Conservation (phyloP, 2,797 vertebrate species). For the Syngnathus rostellatus region DNA sequence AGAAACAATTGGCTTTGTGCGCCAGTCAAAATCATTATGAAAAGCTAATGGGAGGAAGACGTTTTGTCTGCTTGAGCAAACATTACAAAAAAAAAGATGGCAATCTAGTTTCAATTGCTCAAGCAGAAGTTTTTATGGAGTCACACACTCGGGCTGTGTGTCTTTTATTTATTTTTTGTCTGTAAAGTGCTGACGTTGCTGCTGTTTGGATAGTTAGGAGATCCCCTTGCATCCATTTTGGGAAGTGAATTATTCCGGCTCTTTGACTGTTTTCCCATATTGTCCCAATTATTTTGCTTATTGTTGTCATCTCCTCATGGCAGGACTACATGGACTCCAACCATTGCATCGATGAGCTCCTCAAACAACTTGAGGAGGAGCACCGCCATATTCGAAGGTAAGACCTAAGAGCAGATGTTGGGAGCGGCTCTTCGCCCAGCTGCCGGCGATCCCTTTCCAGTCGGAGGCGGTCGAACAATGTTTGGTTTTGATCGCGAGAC, state of each 20-base stretch:
- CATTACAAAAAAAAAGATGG: no score
- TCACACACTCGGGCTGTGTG: no score
- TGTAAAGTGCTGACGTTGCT: no score
- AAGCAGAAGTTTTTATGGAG: no score
- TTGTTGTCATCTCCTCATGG: conserved; percentile 19
- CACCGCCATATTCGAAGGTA: conserved; percentile 78
- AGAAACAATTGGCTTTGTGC: conserved; percentile 33
- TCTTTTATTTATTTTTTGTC: no score
- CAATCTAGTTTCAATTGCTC: no score
- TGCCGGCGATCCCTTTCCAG: conserved; percentile 50
- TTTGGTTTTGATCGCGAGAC: conserved; percentile 45
- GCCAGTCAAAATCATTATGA: conserved; percentile 27
- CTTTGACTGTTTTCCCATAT: not conserved
- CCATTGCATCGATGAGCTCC: conserved; percentile 80
- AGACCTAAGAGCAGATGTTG: conserved; percentile 58
- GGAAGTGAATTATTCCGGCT: no score
- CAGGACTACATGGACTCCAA: conserved; percentile 87
- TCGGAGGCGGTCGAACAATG: conserved; percentile 54
- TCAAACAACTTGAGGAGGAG: conserved; percentile 82
- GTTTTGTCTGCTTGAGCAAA: conserved; percentile 7
- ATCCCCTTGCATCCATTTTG: no score
- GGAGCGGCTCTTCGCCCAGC: conserved; percentile 39
- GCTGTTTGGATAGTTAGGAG: no score
- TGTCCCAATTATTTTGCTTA: conserved; percentile 8
- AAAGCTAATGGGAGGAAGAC: conserved; percentile 42